Conservation (phyloP, 1,140 invertebrate genomes). For the Procambarus virginalis region DNA sequence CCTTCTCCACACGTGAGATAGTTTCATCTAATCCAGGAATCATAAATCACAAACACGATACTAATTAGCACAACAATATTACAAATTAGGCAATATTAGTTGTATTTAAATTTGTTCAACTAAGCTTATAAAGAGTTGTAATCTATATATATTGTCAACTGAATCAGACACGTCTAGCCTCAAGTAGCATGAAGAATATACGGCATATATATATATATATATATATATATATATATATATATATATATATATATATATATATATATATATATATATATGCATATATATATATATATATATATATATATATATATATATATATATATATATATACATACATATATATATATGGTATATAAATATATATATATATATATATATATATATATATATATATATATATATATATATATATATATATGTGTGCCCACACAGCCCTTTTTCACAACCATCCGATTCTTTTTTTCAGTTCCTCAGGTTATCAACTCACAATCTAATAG, state of each 20-base stretch:
- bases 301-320: neutral
- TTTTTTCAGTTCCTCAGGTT: no score
- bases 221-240: conserved; percentile 10
- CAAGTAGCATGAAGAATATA: no score
- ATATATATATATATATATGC: neutral
- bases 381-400: conserved; percentile 5
- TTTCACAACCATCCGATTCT: neutral
- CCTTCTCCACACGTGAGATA: no score
- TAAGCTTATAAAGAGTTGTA: no score
- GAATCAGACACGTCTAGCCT: no score
- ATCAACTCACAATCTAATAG: neutral
- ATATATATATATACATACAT: neutral
- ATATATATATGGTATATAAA: neutral
- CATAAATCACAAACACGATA: no score
- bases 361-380: conserved; percentile 3
- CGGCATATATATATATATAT: neutral
- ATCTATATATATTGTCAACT: no score
- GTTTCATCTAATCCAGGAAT: no score
- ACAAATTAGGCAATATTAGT: no score
- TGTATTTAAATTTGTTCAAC: no score
- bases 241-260: conserved; percentile 2
- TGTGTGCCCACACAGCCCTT: neutral
- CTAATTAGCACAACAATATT: no score
- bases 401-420: conserved; percentile 5
- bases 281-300: neutral